These are phyloP conservation scores for Leptinotarsa texana DNA, from an alignment of 1,140 invertebrate species.

Conservation along the genomic window DNA sequence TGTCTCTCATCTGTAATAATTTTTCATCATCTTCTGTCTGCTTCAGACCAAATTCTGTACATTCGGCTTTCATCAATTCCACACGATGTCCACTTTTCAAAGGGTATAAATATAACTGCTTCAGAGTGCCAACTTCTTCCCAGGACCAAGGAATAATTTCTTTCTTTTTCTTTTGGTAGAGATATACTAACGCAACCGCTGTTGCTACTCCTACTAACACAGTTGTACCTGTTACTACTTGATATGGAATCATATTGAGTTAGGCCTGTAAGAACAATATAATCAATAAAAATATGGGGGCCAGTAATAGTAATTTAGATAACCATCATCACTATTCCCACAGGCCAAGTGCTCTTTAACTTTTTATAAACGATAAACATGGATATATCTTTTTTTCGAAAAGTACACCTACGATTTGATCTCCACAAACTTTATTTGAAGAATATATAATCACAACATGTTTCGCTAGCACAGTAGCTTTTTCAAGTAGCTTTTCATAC, in stretches of 20 bases:
- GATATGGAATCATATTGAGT: neutral
- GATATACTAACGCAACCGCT: conserved; percentile 21
- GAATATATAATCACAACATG: too few species aligned
- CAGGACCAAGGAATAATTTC: conserved; percentile 42
- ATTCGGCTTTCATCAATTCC: conserved; percentile 46
- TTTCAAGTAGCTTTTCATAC: too few species aligned
- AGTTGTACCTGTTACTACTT: conserved; percentile 14
- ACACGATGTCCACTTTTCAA: conserved; percentile 52
- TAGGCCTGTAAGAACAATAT: too few species aligned
- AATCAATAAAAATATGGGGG: too few species aligned
- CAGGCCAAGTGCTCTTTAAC: too few species aligned
- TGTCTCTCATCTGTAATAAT: conserved; percentile 45
- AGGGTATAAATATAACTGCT: conserved; percentile 49
- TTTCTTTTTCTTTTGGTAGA: conserved; percentile 33
- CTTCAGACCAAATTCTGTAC: conserved; percentile 45
- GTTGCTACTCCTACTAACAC: conserved; percentile 15
- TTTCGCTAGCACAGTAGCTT: too few species aligned
- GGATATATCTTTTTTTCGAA: too few species aligned
- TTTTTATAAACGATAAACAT: too few species aligned
- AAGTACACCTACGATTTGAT: too few species aligned
- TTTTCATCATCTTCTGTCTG: conserved; percentile 39
- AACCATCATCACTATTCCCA: too few species aligned
- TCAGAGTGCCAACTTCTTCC: conserved; percentile 48
- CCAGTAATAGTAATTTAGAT: too few species aligned
- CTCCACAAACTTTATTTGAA: too few species aligned